Percentiles rank a stretch among this genome's conserved stretches.
Evolutionary conservation across 2,113 vertebrate species (phyloP).

Genomic region (Upupa epops): DNA sequence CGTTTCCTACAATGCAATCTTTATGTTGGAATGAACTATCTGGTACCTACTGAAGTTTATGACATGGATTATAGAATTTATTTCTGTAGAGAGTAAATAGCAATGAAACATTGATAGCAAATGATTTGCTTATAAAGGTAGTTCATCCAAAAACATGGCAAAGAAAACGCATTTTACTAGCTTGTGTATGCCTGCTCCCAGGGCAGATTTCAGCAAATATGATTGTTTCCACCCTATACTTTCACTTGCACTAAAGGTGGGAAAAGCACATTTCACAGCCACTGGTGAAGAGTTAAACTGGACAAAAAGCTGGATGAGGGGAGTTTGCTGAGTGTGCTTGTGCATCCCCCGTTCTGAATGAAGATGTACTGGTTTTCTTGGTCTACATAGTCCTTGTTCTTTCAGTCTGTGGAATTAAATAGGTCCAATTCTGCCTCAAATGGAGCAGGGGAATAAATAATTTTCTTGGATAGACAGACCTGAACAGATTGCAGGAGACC

Average conservation of each 20-base stretch:
- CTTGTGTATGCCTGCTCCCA: background rate
- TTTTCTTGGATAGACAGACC: conserved; percentile 41
- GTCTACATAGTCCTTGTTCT: background rate
- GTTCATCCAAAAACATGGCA: conserved; percentile 40
- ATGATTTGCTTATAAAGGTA: conserved; percentile 30
- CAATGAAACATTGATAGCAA: conserved; percentile 45
- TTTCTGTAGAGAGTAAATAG: conserved; percentile 53
- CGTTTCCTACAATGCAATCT: conserved; percentile 59
- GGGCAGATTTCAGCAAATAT: background rate
- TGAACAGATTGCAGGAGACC: conserved; percentile 40
- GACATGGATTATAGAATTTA: background rate
- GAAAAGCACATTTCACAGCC: background rate
- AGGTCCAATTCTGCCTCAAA: conserved; percentile 9
- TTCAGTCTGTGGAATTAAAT: conserved; percentile 10
- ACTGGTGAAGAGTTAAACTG: background rate
- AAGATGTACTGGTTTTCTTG: background rate
- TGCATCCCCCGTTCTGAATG: background rate
- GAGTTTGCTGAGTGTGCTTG: background rate
- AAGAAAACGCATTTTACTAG: background rate
- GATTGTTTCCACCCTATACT: background rate
- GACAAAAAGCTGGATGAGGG: background rate
- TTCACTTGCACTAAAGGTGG: background rate
- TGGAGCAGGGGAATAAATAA: conserved; percentile 18
- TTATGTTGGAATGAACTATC: conserved; percentile 49
- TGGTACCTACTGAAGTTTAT: conserved; percentile 47